These are phyloP conservation scores for Saturnia pavonia DNA, from an alignment of 2,888 invertebrate species.

Conservation along the genomic window DNA sequence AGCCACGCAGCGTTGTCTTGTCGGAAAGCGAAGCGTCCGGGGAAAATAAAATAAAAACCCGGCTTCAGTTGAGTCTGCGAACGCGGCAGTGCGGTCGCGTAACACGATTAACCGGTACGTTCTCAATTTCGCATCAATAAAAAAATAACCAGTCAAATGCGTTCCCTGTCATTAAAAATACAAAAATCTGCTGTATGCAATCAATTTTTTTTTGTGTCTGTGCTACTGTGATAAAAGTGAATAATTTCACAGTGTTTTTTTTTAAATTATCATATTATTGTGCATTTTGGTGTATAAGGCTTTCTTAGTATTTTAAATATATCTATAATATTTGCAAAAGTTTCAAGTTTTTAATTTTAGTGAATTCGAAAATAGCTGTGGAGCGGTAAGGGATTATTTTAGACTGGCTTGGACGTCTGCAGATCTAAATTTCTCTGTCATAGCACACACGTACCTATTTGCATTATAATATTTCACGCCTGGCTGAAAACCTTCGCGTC, in stretches of 20 bases:
- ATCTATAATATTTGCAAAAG: neutral
- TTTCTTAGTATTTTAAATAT: neutral
- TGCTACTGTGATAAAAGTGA: conserved; percentile 3
- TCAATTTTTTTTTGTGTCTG: neutral
- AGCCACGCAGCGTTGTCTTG: conserved; percentile 33
- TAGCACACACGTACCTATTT: neutral
- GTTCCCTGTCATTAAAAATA: conserved; percentile 2
- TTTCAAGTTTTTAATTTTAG: conserved; percentile 43
- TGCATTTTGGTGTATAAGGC: conserved; percentile 45
- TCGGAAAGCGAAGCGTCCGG: conserved; percentile 56
- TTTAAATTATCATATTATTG: conserved; percentile 35
- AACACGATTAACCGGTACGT: conserved; percentile 61
- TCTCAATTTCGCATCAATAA: conserved; percentile 21
- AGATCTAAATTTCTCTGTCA: conserved; percentile 39
- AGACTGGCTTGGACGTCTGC: conserved; percentile 49
- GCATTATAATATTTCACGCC: conserved; percentile 5
- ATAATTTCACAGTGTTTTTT: conserved; percentile 16
- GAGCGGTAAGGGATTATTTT: conserved; percentile 71
- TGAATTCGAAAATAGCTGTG: conserved; percentile 66
- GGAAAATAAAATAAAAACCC: conserved; percentile 60
- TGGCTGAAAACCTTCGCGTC: conserved; percentile 1
- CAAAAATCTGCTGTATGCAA: neutral
- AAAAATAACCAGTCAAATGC: conserved; percentile 15
- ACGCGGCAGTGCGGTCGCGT: conserved; percentile 55
- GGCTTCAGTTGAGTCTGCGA: conserved; percentile 56